These are phyloP conservation scores for Chelmon rostratus DNA, from an alignment of 2,797 vertebrate species.

Conservation along the genomic window DNA sequence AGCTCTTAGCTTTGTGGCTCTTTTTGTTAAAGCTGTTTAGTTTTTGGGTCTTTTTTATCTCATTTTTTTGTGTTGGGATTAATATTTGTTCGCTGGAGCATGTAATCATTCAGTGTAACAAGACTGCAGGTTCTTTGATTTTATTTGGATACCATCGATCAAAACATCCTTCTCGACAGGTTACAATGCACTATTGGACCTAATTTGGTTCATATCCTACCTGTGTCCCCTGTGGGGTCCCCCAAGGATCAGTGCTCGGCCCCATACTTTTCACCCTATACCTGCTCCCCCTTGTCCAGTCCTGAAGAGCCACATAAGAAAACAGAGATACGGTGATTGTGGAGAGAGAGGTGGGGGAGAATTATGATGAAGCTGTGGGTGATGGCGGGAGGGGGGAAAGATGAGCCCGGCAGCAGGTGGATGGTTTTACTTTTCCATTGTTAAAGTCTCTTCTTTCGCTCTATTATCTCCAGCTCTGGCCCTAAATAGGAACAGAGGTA, in stretches of 20 bases:
- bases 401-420: conserved; percentile 46
- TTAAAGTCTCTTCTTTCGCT: conserved; percentile 35
- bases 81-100: too few species aligned
- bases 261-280: too few species aligned
- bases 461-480: conserved; percentile 21
- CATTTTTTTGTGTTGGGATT: too few species aligned
- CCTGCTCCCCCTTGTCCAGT: too few species aligned
- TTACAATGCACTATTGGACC: too few species aligned
- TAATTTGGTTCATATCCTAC: too few species aligned
- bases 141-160: too few species aligned
- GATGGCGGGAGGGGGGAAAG: conserved; percentile 13
- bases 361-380: conserved; percentile 48
- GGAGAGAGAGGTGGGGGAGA: conserved; percentile 26
- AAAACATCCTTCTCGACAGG: too few species aligned
- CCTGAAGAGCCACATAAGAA: conserved; percentile 60
- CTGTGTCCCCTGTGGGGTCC: too few species aligned
- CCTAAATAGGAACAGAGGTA: conserved; percentile 70
- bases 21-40: background rate
- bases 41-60: background rate
- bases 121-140: too few species aligned
- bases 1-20: background rate
- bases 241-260: too few species aligned
- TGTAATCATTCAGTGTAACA: too few species aligned
- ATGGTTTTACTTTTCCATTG: conserved; percentile 33
- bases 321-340: conserved; percentile 47